Percentiles rank a stretch among this genome's conserved stretches.
These are phyloP conservation scores for Podilymbus podiceps DNA, from an alignment of 2,113 vertebrate species.

Conservation along the genomic window DNA sequence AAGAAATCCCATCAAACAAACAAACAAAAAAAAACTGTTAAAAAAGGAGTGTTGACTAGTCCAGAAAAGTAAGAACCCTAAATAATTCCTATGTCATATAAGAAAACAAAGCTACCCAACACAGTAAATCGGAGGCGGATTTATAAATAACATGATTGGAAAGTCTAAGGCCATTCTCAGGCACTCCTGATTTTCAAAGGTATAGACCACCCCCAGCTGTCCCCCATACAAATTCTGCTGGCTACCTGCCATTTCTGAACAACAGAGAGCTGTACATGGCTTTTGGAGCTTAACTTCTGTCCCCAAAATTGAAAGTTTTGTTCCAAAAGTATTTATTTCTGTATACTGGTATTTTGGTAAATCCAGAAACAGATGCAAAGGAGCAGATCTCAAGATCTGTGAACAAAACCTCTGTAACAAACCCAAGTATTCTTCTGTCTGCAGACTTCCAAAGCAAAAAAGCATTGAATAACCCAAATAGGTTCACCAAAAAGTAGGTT, in stretches of 20 bases:
- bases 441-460: background rate
- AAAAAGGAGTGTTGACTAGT: background rate
- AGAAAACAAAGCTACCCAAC: background rate
- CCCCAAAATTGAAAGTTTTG: background rate
- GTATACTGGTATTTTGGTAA: background rate
- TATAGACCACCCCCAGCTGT: background rate
- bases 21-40: background rate
- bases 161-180: background rate
- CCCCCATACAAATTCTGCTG: background rate
- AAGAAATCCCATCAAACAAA: background rate
- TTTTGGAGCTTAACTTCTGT: background rate
- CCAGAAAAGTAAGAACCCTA: background rate
- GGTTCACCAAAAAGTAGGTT: background rate
- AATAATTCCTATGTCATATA: background rate
- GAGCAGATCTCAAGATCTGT: background rate
- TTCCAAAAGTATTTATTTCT: background rate
- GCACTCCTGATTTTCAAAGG: background rate
- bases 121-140: background rate
- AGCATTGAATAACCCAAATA: background rate
- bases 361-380: background rate
- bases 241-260: background rate
- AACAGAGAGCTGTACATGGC: fast-evolving
- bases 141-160: background rate
- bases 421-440: background rate
- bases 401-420: background rate